Conservation (phyloP, 2,797 vertebrate genomes). For the Sebastes cheni region DNA sequence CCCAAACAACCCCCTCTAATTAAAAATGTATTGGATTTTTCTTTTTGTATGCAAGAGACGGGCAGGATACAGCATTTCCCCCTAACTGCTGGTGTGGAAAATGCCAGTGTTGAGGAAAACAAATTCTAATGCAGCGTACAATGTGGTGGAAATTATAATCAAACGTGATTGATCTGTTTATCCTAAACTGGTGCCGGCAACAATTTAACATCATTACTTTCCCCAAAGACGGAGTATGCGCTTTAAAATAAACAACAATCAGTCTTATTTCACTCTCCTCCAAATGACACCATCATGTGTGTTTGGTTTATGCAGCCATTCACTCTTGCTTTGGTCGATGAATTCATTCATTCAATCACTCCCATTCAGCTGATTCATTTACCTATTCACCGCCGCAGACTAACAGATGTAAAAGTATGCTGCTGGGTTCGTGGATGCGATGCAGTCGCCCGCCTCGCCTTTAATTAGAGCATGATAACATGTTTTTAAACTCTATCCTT, state of each 20-base stretch:
- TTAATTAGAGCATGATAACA: slow-evolving; percentile 68
- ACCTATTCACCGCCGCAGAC: slow-evolving; percentile 12
- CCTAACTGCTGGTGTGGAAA: slow-evolving; percentile 43
- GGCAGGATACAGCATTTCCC: slow-evolving; percentile 24
- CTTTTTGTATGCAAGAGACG: slow-evolving; percentile 23
- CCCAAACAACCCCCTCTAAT: slow-evolving; percentile 40
- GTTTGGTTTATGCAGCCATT: slow-evolving; percentile 41
- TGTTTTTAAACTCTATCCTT: slow-evolving; percentile 52
- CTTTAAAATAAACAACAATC: slow-evolving; percentile 55
- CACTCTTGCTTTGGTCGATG: slow-evolving; percentile 25
- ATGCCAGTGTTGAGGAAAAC: slow-evolving; percentile 51
- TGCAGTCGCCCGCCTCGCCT: slow-evolving; percentile 21
- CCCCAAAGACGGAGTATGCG: slow-evolving; percentile 44
- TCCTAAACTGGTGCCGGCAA: slow-evolving; percentile 32
- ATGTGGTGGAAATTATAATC: slow-evolving; percentile 60
- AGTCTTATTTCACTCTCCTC: slow-evolving; percentile 43
- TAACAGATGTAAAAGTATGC: slow-evolving; percentile 3
- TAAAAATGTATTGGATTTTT: slow-evolving; percentile 43
- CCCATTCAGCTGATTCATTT: slow-evolving; percentile 34
- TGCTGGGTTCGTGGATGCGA: slow-evolving; percentile 14
- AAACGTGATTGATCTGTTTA: slow-evolving; percentile 74
- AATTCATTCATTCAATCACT: slow-evolving; percentile 44
- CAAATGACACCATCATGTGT: slow-evolving; percentile 43
- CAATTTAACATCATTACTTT: slow-evolving; percentile 44
- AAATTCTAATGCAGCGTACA: slow-evolving; percentile 55